Evolutionary conservation across 2,888 invertebrate genomes (phyloP).

Genomic region (Dasysyrphus tricinctus): DNA sequence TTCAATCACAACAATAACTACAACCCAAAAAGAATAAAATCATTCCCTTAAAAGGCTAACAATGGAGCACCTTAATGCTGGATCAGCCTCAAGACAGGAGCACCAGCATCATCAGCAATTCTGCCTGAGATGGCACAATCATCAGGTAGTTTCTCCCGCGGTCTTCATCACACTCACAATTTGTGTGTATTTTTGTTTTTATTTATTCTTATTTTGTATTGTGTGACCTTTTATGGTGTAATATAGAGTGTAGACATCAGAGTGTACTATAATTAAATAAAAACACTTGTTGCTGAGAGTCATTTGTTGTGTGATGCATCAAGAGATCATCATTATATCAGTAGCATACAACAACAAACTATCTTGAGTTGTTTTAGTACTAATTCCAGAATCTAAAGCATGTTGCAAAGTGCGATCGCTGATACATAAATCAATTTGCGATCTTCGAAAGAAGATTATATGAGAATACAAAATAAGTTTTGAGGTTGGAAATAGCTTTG

Average conservation of each 20-base stretch:
- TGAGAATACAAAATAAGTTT: conserved; percentile 8
- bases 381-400: conserved; percentile 34
- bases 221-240: conserved; percentile 72
- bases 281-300: conserved; percentile 68
- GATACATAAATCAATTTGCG: neutral
- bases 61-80: conserved; percentile 81
- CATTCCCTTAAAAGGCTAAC: conserved; percentile 75
- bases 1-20: conserved; percentile 19
- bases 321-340: conserved; percentile 4
- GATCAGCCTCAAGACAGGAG: conserved; percentile 77
- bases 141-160: conserved; percentile 85
- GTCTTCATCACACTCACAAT: neutral
- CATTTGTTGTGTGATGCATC: conserved; percentile 4
- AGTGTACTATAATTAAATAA: neutral
- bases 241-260: neutral
- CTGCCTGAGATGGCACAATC: conserved; percentile 94
- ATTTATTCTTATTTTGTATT: conserved; percentile 4
- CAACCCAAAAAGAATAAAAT: conserved; percentile 9
- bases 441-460: conserved; percentile 14
- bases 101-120: conserved; percentile 87
- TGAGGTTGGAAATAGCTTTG: conserved; percentile 50
- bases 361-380: conserved; percentile 26
- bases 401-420: conserved; percentile 31
- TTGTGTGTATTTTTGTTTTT: conserved; percentile 34
- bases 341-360: neutral